Percentiles rank a stretch among this genome's conserved stretches.
These are phyloP conservation scores for Hypanus sabinus DNA, from an alignment of 2,113 vertebrate species.

Conservation along the genomic window DNA sequence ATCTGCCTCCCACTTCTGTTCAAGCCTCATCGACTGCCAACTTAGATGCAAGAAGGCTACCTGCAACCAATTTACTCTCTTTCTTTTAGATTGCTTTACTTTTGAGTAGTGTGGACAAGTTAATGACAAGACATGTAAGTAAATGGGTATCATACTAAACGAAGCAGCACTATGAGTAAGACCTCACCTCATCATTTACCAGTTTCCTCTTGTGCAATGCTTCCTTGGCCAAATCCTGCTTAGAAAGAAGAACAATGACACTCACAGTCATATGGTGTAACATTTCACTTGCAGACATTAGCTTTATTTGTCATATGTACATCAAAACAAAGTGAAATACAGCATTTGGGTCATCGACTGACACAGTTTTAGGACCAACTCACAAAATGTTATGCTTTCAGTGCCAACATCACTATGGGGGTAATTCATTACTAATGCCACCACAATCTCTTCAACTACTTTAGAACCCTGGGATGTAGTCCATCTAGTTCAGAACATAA, in stretches of 20 bases:
- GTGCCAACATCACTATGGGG: too few relatives aligned
- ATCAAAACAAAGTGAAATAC: too few relatives aligned
- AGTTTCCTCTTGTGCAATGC: slow-evolving; percentile 70
- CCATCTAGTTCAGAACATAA: too few relatives aligned
- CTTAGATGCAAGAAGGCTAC: neutral
- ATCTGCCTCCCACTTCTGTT: neutral
- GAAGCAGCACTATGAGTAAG: neutral
- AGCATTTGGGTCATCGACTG: too few relatives aligned
- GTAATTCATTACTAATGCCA: too few relatives aligned
- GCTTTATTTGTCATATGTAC: too few relatives aligned
- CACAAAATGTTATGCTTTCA: too few relatives aligned
- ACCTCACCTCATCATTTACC: slow-evolving; percentile 70
- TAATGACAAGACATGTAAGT: neutral
- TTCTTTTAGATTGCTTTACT: too few relatives aligned
- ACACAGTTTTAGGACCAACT: too few relatives aligned
- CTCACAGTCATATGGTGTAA: neutral
- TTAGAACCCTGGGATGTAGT: too few relatives aligned
- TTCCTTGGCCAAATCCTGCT: slow-evolving; percentile 78
- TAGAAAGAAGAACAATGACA: slow-evolving; percentile 1
- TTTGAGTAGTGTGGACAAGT: neutral
- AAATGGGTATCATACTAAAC: neutral
- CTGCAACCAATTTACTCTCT: neutral
- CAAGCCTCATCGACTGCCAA: neutral
- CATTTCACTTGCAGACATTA: too few relatives aligned
- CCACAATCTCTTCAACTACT: too few relatives aligned